Evolutionary conservation across 2,113 vertebrate genomes (phyloP), one percentile per base, ranked within the genome.

Genomic region (Lepus timidus): DNA sequence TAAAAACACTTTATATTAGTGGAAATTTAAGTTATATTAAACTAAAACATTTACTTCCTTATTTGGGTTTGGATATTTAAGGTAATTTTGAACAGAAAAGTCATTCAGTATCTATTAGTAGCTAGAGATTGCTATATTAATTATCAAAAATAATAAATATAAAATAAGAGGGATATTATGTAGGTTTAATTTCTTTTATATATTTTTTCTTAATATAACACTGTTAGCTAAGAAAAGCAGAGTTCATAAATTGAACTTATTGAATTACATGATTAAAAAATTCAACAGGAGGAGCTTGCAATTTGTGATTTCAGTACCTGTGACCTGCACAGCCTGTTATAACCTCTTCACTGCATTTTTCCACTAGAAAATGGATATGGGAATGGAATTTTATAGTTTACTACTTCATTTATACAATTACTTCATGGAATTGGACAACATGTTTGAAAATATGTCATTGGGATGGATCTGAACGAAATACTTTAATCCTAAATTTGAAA

Each of bases 11-110:
- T 89, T 75, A 74, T 52, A 83, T 20, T 78, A 68, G 67, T 83
- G 9, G 19, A 78, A 67, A n/a, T 55, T 81, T 88, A 91, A 84
- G 33, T 94, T 91, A 10, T 5, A 51, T 88, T 91, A 85, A 75
- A 52, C 58, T 78, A 81, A 95, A 84, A 13, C 6, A 23, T 68
- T 96, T 78, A 51, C 6, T 78, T 95, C 17, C 14, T 88, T 93
- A 78, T 64, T 74, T 93, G 33, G 33, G 2, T 61, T 92, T 88
- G 36, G 29, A 3, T 64, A 36, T 80, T 33, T 74, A 39, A 62
- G 85, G 22, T 75, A 16, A 83, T 88, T 95, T 91, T 96, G 61
- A 94, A 71, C 61, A 67, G 58, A 90, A 90, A 94, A 44, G 3
- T 62, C 31, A 84, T 49, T 78, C 73, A 87, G 33, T 85, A 70